These are phyloP conservation scores for Pachycephus smyrnensis DNA, from an alignment of 2,888 invertebrate genomes.

Conservation along the genomic window DNA sequence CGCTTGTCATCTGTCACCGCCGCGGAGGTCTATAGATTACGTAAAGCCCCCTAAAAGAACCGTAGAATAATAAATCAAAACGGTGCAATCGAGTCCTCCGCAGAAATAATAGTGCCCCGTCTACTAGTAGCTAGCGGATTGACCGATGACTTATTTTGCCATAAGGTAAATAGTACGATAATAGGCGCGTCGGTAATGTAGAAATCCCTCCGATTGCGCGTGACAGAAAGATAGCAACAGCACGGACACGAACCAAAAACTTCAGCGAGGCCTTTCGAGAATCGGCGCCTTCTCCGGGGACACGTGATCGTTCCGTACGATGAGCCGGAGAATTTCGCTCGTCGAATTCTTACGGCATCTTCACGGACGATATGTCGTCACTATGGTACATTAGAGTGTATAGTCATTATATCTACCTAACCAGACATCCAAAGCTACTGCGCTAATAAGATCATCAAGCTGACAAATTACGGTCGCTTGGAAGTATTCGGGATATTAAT, in stretches of 20 bases:
- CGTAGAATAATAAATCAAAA: constrained; percentile 1
- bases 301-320: constrained; percentile 1
- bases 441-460: not conserved
- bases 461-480: not conserved
- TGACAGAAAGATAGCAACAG: constrained; percentile 18
- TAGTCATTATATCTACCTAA: not conserved
- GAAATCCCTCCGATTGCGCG: not conserved
- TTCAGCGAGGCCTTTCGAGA: not conserved
- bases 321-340: not conserved
- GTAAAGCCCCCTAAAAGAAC: constrained; percentile 36
- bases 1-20: constrained; percentile 58
- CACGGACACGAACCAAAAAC: constrained; percentile 14
- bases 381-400: not conserved
- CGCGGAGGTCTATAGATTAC: constrained; percentile 54
- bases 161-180: constrained; percentile 4
- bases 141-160: constrained; percentile 5
- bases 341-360: not conserved
- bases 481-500: not conserved
- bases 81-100: constrained; percentile 33
- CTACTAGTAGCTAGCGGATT: not conserved
- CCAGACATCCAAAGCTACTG: not conserved
- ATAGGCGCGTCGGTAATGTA: constrained; percentile 6
- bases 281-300: constrained; percentile 24
- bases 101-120: constrained; percentile 35
- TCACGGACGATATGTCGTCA: not conserved